A percentile compares a stretch with the other conserved stretches of the same genome.
These are phyloP conservation scores for Tauraco hartlaubi DNA, from an alignment of 2,797 vertebrate genomes.

Conservation along the genomic window DNA sequence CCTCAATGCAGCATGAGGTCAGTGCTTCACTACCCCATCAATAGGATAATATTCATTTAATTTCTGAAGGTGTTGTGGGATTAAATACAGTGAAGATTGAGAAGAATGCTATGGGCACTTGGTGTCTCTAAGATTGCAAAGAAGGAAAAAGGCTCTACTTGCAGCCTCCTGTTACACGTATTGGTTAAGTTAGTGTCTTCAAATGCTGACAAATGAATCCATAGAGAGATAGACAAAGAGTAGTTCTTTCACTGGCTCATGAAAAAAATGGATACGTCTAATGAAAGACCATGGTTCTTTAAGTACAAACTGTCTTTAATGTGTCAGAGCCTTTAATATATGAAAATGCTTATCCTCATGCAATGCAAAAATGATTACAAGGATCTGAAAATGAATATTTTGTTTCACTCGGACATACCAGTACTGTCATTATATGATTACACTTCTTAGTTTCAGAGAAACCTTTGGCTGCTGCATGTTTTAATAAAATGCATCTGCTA, in stretches of 20 bases:
- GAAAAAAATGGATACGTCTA: not conserved
- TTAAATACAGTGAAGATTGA: not conserved
- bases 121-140: not conserved
- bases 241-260: not conserved
- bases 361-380: not conserved
- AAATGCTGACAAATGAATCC: not conserved
- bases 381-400: not conserved
- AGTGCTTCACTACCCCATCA: not conserved
- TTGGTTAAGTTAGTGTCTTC: not conserved
- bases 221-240: not conserved
- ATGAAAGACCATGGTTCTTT: not conserved
- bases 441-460: not conserved
- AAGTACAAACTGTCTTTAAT: not conserved
- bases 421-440: not conserved
- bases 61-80: not conserved
- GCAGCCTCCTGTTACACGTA: not conserved
- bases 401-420: not conserved
- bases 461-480: not conserved
- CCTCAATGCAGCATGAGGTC: not conserved
- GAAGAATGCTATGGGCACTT: not conserved
- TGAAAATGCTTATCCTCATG: not conserved
- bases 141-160: not conserved
- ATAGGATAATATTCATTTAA: not conserved
- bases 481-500: conserved; percentile 31
- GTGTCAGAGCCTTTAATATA: not conserved